Conservation (phyloP, 2,113 vertebrate genomes). For the Toxostoma redivivum region DNA sequence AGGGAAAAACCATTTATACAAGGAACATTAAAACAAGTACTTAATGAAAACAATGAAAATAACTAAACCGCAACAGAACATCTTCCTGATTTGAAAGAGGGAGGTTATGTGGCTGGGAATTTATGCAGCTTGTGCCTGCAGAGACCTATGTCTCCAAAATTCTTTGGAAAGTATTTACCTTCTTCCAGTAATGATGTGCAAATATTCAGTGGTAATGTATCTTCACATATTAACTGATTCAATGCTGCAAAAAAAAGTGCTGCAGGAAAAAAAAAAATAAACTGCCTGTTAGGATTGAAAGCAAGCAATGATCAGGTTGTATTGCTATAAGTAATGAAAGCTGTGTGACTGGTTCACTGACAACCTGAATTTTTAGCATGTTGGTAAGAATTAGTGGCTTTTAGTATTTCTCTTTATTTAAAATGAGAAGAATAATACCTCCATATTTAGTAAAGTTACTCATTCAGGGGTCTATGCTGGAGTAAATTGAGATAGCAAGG, state of each 20-base stretch:
- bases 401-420: background rate
- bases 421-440: background rate
- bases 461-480: background rate
- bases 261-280: background rate
- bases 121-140: background rate
- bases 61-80: too few relatives aligned
- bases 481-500: background rate
- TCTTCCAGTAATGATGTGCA: background rate
- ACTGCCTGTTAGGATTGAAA: background rate
- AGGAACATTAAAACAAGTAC: too few relatives aligned
- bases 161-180: background rate
- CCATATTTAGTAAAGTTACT: background rate
- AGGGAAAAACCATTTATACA: too few relatives aligned
- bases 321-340: background rate
- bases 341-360: background rate
- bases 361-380: background rate
- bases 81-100: background rate
- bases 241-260: rapidly evolving
- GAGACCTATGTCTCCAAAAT: background rate
- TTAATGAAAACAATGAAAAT: too few relatives aligned
- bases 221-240: background rate
- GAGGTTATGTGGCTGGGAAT: background rate
- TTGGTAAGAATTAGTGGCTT: background rate
- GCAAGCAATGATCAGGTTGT: background rate
- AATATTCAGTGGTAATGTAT: background rate